Evolutionary conservation across 2,113 vertebrate genomes (phyloP).

Genomic region (Peromyscus leucopus): DNA sequence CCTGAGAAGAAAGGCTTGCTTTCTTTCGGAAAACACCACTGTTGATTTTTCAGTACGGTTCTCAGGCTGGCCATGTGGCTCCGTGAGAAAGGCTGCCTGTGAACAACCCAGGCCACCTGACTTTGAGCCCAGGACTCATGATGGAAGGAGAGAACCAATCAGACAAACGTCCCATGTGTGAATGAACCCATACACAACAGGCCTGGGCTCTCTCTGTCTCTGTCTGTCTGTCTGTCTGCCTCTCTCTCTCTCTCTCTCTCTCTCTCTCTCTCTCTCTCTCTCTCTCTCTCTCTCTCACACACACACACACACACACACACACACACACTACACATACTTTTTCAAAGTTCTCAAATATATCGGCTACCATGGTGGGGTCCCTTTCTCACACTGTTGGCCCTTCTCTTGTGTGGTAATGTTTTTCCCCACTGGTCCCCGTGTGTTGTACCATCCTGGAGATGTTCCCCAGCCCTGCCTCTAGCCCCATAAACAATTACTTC

Average conservation of each 20-base stretch:
- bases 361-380: background rate
- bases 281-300: background rate
- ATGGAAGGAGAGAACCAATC: background rate
- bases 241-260: background rate
- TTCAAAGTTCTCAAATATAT: background rate
- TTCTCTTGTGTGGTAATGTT: background rate
- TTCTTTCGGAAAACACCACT: background rate
- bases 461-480: background rate
- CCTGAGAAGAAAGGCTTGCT: background rate
- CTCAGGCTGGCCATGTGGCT: background rate
- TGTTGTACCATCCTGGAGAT: background rate
- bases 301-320: background rate
- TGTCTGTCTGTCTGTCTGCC: background rate
- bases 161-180: background rate
- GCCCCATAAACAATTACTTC: background rate
- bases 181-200: background rate
- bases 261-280: background rate
- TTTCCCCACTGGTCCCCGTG: fast-evolving
- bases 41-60: background rate
- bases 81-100: background rate
- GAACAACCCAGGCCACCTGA: background rate
- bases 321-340: background rate
- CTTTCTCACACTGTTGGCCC: background rate
- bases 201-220: background rate
- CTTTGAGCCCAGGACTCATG: background rate